Conservation (phyloP, 2,888 invertebrate species). For the Drosophila paranaensis region DNA sequence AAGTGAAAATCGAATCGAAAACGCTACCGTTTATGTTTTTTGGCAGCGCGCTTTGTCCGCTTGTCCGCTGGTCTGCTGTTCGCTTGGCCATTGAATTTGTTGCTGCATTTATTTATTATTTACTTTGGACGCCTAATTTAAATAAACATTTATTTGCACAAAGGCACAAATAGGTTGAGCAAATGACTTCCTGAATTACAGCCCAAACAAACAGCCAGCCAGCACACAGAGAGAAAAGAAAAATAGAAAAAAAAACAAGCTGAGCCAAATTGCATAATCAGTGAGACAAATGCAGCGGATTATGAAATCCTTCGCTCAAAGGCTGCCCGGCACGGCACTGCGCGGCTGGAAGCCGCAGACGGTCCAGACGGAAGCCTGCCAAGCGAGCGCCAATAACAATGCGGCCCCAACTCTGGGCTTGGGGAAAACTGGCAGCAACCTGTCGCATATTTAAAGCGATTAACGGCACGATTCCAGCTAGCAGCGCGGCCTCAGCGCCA, state of each 20-base stretch:
- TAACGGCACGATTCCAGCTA: constrained; percentile 73
- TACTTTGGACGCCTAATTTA: constrained; percentile 69
- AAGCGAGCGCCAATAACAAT: constrained; percentile 32
- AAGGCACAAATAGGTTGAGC: constrained; percentile 70
- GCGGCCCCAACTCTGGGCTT: constrained; percentile 25
- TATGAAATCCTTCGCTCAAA: constrained; percentile 77
- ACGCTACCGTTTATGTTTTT: constrained; percentile 64
- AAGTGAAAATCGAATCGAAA: constrained; percentile 69
- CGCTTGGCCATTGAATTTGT: constrained; percentile 17
- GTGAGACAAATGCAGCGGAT: constrained; percentile 71
- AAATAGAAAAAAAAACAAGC: constrained; percentile 19
- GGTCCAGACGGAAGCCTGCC: constrained; percentile 27
- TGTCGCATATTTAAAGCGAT: constrained; percentile 77
- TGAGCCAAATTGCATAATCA: constrained; percentile 68
- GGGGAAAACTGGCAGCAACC: constrained; percentile 65
- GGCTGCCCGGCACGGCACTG: constrained; percentile 37
- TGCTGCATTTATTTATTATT: constrained; percentile 47
- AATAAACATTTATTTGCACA: constrained; percentile 79
- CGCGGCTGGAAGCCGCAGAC: constrained; percentile 51
- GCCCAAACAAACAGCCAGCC: constrained; percentile 12
- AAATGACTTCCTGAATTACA: constrained; percentile 79
- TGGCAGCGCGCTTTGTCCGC: constrained; percentile 3
- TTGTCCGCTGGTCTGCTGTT: no score
- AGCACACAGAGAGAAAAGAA: constrained; percentile 14
- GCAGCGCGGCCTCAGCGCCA: constrained; percentile 45